Evolutionary conservation across 2,888 invertebrate species (phyloP).

Genomic region (Spilarctia lutea): DNA sequence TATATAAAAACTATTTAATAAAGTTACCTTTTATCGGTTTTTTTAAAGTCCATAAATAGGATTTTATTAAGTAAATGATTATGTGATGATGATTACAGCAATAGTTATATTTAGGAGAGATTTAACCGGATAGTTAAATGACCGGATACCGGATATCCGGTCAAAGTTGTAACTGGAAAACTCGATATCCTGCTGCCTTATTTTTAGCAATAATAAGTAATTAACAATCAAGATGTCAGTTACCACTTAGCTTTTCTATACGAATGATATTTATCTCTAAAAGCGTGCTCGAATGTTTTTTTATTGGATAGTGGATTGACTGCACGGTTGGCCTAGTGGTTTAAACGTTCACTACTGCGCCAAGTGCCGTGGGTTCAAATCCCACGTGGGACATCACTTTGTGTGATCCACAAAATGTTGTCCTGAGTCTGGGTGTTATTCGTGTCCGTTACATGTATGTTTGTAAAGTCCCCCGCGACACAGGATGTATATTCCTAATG

Average conservation of each 20-base stretch:
- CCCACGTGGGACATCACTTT: too few relatives aligned
- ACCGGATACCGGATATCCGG: not conserved
- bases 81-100: not conserved
- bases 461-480: too few relatives aligned
- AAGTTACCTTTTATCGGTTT: not conserved
- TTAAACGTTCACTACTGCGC: too few relatives aligned
- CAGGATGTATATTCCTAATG: too few relatives aligned
- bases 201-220: not conserved
- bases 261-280: not conserved
- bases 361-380: too few relatives aligned
- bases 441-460: too few relatives aligned
- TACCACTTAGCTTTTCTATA: not conserved
- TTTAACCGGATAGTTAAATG: not conserved
- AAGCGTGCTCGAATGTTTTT: not conserved
- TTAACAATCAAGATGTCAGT: not conserved
- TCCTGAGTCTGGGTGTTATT: too few relatives aligned
- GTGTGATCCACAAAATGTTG: too few relatives aligned
- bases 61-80: not conserved
- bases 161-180: not conserved
- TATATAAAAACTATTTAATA: not conserved
- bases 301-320: too few relatives aligned
- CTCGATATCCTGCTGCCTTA: not conserved
- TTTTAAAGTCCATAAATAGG: not conserved
- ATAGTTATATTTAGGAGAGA: not conserved
- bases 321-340: too few relatives aligned